Base-by-base conservation (phyloP, 2,797 vertebrate species). In the Nannoperca australis region DNA sequence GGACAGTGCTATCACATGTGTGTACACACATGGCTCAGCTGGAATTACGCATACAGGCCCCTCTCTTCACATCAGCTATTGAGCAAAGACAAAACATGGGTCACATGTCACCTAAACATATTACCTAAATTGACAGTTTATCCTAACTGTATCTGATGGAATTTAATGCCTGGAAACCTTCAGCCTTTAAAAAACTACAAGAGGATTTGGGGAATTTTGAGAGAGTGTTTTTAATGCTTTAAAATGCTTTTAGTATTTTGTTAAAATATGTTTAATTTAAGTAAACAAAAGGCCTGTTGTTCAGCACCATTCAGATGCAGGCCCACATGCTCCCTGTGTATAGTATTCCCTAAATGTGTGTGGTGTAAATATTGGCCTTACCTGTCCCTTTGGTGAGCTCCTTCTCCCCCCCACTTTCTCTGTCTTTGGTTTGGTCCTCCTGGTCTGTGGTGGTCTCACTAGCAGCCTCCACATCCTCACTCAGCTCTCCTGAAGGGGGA, bases 381-480 rank as follows among this genome's bases (percentile, higher is more conserved):
- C 96, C 98, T 97, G 96, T 95, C 96, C 97, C 97, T 96, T 97
- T 98, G 95, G 92, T 95, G 94, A 96, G 96, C 84, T 99, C 97
- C 93, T 97, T 98, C 89, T 99, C 97, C 88, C 95, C 94, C 94
- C 96, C 96, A 92, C 96, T 94, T 91, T 98, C 98, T 91, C 95
- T 96, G 87, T 98, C 97, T 97, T 98, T 99, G 88, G 96, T 93
- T 93, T 97, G 95, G 93, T 99, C 98, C 94, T 98, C 98, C 88
- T 96, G 95, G 87, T 99, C 97, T 77, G 95, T 95, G 65, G 95
- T 93, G 78, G 95, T 94, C 95, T 99, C 98, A 89, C 84, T 96
- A 91, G 97, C 96, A 92, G 96, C 98, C 95, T 99, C 98, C 81
- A 95, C 96, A 97, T 99, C 98, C 96, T 99, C 98, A 87, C 89